These are phyloP conservation scores for Gasteruption jaculator DNA, from an alignment of 2,888 invertebrate species.

Conservation along the genomic window DNA sequence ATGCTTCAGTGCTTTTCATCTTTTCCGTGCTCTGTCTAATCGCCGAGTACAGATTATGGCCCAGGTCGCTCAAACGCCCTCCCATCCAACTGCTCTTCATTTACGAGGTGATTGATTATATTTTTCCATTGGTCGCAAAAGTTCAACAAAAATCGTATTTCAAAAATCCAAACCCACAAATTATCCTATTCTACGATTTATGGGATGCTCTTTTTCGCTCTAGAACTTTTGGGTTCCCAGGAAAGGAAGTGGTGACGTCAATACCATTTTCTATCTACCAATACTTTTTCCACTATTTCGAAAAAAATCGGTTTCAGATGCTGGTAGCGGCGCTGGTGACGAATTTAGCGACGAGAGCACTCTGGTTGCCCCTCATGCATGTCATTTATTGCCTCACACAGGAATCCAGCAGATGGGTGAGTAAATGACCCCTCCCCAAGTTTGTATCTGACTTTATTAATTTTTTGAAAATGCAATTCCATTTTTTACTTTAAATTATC, in stretches of 20 bases:
- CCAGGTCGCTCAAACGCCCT: constrained; percentile 45
- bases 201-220: too few relatives aligned
- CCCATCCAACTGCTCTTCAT: constrained; percentile 43
- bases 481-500: too few relatives aligned
- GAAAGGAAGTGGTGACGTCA: too few relatives aligned
- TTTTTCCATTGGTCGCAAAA: too few relatives aligned
- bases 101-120: too few relatives aligned
- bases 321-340: constrained; percentile 44
- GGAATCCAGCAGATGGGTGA: constrained; percentile 45
- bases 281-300: background rate
- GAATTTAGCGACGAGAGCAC: constrained; percentile 37
- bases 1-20: constrained; percentile 42
- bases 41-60: constrained; percentile 48
- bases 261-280: background rate
- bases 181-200: too few relatives aligned
- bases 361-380: constrained; percentile 46
- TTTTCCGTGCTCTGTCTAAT: constrained; percentile 44
- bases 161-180: too few relatives aligned
- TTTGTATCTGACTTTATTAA: constrained; percentile 1
- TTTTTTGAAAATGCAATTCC: too few relatives aligned
- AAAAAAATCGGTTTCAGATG: constrained; percentile 31
- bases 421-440: constrained; percentile 6
- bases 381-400: constrained; percentile 39
- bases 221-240: too few relatives aligned
- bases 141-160: too few relatives aligned